Evolutionary conservation across 2,888 invertebrate genomes (phyloP).

Genomic region (Dioctria linearis): DNA sequence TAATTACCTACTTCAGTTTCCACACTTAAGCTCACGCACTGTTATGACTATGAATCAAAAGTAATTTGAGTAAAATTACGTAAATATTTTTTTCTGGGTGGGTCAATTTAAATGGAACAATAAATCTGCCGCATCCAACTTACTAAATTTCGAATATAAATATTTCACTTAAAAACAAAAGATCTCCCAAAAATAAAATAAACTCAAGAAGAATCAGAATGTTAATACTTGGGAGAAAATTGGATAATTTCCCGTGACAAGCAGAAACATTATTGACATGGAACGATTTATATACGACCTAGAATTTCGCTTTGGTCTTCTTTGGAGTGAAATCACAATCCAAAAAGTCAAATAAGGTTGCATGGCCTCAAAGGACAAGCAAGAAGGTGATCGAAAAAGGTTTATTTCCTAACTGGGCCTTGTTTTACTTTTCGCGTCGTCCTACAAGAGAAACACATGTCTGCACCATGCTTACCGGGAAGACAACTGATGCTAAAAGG

Average conservation of each 20-base stretch:
- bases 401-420: slow-evolving; percentile 13
- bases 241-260: slow-evolving; percentile 71
- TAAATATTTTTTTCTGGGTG: slow-evolving; percentile 11
- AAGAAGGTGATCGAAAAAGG: slow-evolving; percentile 11
- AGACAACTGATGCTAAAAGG: slow-evolving; percentile 51
- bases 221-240: slow-evolving; percentile 63
- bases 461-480: slow-evolving; percentile 65
- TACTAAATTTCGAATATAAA: background rate
- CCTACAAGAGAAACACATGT: slow-evolving; percentile 69
- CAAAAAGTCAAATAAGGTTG: slow-evolving; percentile 26
- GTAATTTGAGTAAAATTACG: too few species aligned
- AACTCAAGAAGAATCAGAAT: slow-evolving; percentile 3
- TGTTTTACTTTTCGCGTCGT: slow-evolving; percentile 62
- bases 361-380: background rate
- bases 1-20: too few species aligned
- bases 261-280: slow-evolving; percentile 60
- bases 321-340: slow-evolving; percentile 1
- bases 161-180: slow-evolving; percentile 20
- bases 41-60: too few species aligned
- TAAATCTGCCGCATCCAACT: background rate
- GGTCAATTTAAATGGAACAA: background rate
- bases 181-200: background rate
- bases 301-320: slow-evolving; percentile 24
- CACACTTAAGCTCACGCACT: too few species aligned
- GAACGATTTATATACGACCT: slow-evolving; percentile 47